Base-by-base conservation (phyloP, 2,797 vertebrate genomes). In the Synaphobranchus kaupii region DNA sequence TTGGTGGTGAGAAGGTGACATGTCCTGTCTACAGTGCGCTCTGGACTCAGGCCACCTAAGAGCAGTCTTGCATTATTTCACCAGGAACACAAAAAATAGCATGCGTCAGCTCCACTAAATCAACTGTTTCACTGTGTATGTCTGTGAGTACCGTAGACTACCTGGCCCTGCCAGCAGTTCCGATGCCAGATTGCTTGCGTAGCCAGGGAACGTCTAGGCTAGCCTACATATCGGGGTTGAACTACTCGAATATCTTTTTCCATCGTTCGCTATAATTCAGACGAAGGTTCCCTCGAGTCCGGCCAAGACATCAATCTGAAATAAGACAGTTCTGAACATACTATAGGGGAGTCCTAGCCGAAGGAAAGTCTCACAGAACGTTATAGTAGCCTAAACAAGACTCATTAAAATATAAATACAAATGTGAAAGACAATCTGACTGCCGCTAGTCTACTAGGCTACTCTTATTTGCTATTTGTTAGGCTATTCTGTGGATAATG, bases 11-110 rank as follows among this genome's bases (percentile, higher is more conserved):
- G 78, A 48, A 76, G 28, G 71, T 80, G 81, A 84, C 78, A 47
- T 60, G 86, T 85, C 89, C 13, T 60, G 78, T 87, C 83, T 39
- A 39, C 39, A 39, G 39, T 80, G n/a, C 3, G 2, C 12, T 66
- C n/a, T 89, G 85, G 86, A 60, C 52, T 17, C 56, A 17, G 39
- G 66, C 84, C 71, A 85, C 90, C 89, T 13, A 83, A 73, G 54
- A 88, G 52, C n/a, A 25, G 73, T 73, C 58, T 83, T 88, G 84
- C 54, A 87, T 88, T 87, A 89, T 89, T 90, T 90, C 50, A 90
- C 89, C 87, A 85, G 73, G 86, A 90, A 47, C 44, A 44, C 68
- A 81, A 88, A 89, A 83, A 44, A 47, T 47, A 90, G 88, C 89
- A 60, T 89, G 87, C 25, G 48, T 83, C 66, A n/a, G 84, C 81